Evolutionary conservation across 2,113 vertebrate genomes (phyloP).

Genomic region (Sinocyclocheilus anshuiensis): DNA sequence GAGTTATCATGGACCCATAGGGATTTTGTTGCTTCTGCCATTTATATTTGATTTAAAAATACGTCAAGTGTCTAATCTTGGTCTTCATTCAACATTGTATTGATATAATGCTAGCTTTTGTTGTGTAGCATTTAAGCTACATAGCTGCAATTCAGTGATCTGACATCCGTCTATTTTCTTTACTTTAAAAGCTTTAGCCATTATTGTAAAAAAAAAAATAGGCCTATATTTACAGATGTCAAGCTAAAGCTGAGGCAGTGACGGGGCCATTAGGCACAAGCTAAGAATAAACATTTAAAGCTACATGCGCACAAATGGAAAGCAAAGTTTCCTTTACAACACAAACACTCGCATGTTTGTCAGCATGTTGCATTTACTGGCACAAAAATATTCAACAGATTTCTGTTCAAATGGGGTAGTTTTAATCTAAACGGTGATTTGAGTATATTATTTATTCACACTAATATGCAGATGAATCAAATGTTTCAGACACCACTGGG

Average conservation of each 20-base stretch:
- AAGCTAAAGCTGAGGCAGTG: neutral
- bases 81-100: neutral
- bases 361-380: neutral
- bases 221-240: neutral
- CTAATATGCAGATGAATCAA: conserved; percentile 24
- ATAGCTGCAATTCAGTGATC: neutral
- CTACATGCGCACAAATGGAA: neutral
- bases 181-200: conserved; percentile 18
- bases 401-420: neutral
- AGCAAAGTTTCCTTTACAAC: neutral
- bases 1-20: neutral
- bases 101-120: neutral
- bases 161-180: neutral
- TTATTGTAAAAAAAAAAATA: neutral
- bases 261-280: neutral
- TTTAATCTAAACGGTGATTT: conserved; percentile 12
- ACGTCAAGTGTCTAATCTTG: neutral
- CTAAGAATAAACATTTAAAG: conserved; percentile 3
- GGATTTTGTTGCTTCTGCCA: neutral
- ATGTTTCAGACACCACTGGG: neutral
- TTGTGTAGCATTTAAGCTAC: neutral
- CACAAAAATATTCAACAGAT: neutral
- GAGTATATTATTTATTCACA: conserved; percentile 11
- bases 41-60: neutral
- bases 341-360: neutral